Evolutionary conservation across 2,113 vertebrate genomes (phyloP), one percentile per base, ranked within the genome.

Genomic region (Silurus asotus): DNA sequence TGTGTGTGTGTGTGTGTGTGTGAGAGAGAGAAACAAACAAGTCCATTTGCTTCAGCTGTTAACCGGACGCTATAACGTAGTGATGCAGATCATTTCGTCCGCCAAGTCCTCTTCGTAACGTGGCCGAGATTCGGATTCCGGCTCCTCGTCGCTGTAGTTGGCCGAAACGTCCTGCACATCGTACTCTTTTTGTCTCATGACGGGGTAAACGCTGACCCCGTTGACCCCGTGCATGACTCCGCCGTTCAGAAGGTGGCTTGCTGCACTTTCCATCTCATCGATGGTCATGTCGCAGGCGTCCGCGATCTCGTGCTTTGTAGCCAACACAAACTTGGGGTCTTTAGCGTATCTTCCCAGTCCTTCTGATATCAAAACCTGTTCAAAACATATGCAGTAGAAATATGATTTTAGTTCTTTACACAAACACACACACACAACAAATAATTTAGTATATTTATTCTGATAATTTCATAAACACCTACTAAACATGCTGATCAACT

Each of bases 71-170:
- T 99, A 99, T 97, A 99, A 98, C 90, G 96, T 97, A 23, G 98
- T 99, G 91, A 99, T 97, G 94, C 98, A 99, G 91, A 99, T 99
- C 97, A 99, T 99, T 93, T 99, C 98, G 61, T 98, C 98, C 10
- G 97, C 97, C 94, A 99, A 95, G 92, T 99, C 98, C 93, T 99
- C 98, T 93, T 99, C 98, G 0, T 98, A 98, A 87, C 91, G 94
- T 88, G 92, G 92, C 88, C 92, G 91, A 49, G 88, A 91, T 83
- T 94, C 95, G 0, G 87, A 90, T 87, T 99, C 98, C 0, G 96
- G 96, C 90, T 99, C 98, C 84, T 99, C 98, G 0, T 99, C 98
- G 0, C 98, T 99, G 93, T 97, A 99, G 89, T 96, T 97, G 51
- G 95, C 95, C 84, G 96, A 96, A 45, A 96, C 95, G 89, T 99